Conservation (phyloP, 1,140 invertebrate genomes). For the Microplitis mediator region DNA sequence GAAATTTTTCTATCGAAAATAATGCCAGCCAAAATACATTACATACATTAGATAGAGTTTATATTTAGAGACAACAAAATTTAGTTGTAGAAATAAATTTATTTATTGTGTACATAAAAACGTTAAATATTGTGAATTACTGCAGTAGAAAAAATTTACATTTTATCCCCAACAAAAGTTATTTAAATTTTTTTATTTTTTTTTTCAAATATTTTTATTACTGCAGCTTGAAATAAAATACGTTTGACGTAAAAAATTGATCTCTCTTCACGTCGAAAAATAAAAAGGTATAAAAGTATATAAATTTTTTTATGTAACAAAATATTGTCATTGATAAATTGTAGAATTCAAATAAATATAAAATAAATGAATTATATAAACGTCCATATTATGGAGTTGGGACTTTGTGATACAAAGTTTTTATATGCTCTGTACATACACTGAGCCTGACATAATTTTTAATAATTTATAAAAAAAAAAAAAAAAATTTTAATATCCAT, state of each 20-base stretch:
- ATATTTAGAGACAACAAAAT: background rate
- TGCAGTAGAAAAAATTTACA: background rate
- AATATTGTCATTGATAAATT: too few relatives aligned
- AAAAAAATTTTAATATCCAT: too few relatives aligned
- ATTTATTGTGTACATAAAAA: background rate
- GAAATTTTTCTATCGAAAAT: conserved; percentile 19
- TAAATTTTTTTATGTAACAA: too few relatives aligned
- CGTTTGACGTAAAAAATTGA: too few relatives aligned
- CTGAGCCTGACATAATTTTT: conserved; percentile 9
- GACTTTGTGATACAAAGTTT: conserved; percentile 24
- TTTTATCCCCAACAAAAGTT: background rate
- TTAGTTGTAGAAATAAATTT: background rate
- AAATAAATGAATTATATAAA: background rate
- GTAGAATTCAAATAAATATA: too few relatives aligned
- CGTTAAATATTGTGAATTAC: background rate
- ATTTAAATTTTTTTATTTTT: background rate
- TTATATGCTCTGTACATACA: conserved; percentile 25
- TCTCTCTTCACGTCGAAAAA: too few relatives aligned
- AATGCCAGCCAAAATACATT: conserved; percentile 11
- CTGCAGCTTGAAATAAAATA: conserved; percentile 1
- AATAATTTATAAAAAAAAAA: background rate
- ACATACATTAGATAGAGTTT: background rate
- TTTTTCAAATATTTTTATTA: background rate
- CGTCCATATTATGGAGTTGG: conserved; percentile 14
- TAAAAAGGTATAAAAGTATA: too few relatives aligned